Percentiles rank a stretch among this genome's conserved stretches.
Conservation (phyloP, 2,888 invertebrate genomes). For the Spicauda simplicius region DNA sequence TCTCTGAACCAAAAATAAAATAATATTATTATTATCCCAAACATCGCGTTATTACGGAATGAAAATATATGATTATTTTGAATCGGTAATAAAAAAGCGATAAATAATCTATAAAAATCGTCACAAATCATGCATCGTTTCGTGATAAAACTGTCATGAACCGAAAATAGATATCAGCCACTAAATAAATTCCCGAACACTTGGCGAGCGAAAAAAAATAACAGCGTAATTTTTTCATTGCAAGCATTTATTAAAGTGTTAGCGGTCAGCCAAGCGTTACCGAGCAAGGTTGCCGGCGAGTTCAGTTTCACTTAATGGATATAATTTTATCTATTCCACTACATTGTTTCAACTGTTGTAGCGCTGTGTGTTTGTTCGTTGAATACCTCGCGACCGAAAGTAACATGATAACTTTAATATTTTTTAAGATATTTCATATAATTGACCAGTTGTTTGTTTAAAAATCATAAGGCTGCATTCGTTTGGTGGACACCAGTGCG, state of each 20-base stretch:
- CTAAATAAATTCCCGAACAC: constrained; percentile 13
- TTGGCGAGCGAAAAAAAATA: constrained; percentile 25
- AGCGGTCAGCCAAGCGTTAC: constrained; percentile 59
- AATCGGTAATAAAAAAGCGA: too few relatives aligned
- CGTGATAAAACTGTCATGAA: not conserved
- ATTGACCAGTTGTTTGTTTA: too few relatives aligned
- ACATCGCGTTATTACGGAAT: too few relatives aligned
- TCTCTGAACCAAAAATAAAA: too few relatives aligned
- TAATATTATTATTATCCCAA: too few relatives aligned
- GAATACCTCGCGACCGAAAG: not conserved
- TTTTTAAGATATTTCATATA: too few relatives aligned
- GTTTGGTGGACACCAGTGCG: too few relatives aligned
- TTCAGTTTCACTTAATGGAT: constrained; percentile 51
- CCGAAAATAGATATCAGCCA: constrained; percentile 21
- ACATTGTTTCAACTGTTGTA: constrained; percentile 26
- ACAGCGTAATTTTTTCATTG: constrained; percentile 34
- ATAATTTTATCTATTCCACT: constrained; percentile 24
- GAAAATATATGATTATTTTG: too few relatives aligned
- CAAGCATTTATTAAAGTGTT: constrained; percentile 49
- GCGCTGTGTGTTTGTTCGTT: constrained; percentile 2
- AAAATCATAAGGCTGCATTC: too few relatives aligned
- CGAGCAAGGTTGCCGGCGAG: constrained; percentile 57
- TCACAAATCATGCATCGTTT: not conserved
- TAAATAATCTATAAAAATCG: too few relatives aligned
- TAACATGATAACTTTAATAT: too few relatives aligned